Conservation (phyloP, 2,888 invertebrate species). For the Caenorhabditis japonica region DNA sequence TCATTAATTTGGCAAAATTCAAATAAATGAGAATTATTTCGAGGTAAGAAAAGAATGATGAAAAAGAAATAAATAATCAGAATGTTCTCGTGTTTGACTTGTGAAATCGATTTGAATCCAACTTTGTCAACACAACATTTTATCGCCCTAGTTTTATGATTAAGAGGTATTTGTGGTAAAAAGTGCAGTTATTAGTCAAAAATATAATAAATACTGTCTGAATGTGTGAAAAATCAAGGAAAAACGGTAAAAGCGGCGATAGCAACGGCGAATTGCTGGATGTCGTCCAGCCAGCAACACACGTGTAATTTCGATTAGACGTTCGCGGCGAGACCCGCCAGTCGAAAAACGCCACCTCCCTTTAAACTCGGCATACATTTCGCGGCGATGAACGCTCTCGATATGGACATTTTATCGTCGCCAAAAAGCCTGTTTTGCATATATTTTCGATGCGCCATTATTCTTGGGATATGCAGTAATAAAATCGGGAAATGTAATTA, state of each 20-base stretch:
- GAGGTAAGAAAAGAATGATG: neutral
- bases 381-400: constrained; percentile 21
- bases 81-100: too few species aligned
- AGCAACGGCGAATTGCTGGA: constrained; percentile 42
- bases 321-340: constrained; percentile 53
- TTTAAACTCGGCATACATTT: constrained; percentile 35
- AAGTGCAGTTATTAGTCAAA: too few species aligned
- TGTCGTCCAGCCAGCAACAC: constrained; percentile 54
- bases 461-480: neutral
- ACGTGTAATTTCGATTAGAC: constrained; percentile 62
- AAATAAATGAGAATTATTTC: neutral
- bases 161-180: neutral
- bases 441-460: constrained; percentile 2
- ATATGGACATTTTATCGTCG: constrained; percentile 30
- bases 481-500: neutral
- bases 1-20: too few species aligned
- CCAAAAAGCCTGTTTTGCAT: constrained; percentile 29
- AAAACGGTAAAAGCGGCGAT: constrained; percentile 30
- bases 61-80: neutral
- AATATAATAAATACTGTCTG: too few species aligned
- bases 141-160: neutral
- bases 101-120: too few species aligned
- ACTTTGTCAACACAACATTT: too few species aligned
- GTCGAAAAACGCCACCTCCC: constrained; percentile 37
- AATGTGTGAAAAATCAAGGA: constrained; percentile 18